Evolutionary conservation across 2,888 invertebrate species (phyloP).

Genomic region (Lycophotia porphyrea): DNA sequence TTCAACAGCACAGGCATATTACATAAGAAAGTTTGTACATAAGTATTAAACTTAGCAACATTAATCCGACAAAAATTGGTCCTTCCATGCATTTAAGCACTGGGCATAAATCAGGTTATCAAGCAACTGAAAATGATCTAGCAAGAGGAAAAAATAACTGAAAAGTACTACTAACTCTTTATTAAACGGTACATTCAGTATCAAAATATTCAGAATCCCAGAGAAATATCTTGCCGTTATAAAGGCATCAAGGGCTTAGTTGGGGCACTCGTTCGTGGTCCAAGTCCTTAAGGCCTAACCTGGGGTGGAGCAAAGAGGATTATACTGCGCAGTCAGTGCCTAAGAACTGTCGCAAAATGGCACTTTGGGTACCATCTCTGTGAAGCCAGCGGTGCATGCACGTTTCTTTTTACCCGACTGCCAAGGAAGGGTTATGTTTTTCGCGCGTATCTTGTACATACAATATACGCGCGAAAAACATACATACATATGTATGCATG

Average conservation of each 20-base stretch:
- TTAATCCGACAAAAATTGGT: background rate
- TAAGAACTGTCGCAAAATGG: conserved; percentile 12
- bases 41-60: background rate
- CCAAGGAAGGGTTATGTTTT: too few relatives aligned
- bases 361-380: background rate
- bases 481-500: too few relatives aligned
- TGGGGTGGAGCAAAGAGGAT: conserved; percentile 46
- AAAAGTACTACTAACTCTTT: background rate
- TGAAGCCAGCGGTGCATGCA: background rate
- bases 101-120: background rate
- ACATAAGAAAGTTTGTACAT: conserved; percentile 3
- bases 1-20: conserved; percentile 21
- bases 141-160: background rate
- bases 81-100: background rate
- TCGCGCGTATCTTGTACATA: too few relatives aligned
- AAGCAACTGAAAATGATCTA: background rate
- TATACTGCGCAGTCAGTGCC: conserved; percentile 23
- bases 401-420: too few relatives aligned
- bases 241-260: conserved; percentile 30
- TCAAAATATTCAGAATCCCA: conserved; percentile 11
- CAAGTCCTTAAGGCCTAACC: conserved; percentile 15
- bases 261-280: conserved; percentile 9
- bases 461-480: too few relatives aligned
- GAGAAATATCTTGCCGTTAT: conserved; percentile 28
- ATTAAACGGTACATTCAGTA: background rate